phyloP scores from a whole-genome alignment of 2,888 invertebrate genomes.

The Mesodorylaimus sp. region DNA sequence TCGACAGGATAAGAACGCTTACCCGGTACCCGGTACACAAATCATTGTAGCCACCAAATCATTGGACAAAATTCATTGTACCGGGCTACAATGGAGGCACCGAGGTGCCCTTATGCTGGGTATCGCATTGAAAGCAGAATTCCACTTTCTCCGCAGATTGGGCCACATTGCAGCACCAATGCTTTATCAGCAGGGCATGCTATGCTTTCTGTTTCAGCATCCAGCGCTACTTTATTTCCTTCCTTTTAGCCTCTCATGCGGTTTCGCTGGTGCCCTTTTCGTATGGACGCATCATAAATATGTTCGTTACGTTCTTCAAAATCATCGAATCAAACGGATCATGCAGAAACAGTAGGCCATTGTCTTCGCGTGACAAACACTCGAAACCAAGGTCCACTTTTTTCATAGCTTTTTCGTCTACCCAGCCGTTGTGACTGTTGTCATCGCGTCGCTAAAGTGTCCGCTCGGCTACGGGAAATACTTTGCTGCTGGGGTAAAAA shows the following conservation, averaged over 20 bases:
- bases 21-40: too few relatives aligned
- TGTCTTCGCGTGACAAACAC: not conserved
- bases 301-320: not conserved
- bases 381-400: not conserved
- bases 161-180: too few relatives aligned
- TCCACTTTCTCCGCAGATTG: too few relatives aligned
- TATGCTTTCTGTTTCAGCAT: not conserved
- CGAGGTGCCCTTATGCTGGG: too few relatives aligned
- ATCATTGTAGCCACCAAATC: too few relatives aligned
- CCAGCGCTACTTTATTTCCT: not conserved
- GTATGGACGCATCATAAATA: constrained; percentile 64
- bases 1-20: too few relatives aligned
- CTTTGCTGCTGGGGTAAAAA: constrained; percentile 36
- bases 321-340: not conserved
- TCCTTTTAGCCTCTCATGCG: constrained; percentile 52
- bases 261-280: constrained; percentile 72
- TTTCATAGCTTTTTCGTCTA: constrained; percentile 70
- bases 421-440: constrained; percentile 67
- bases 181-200: too few relatives aligned
- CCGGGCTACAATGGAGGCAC: too few relatives aligned
- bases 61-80: too few relatives aligned
- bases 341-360: not conserved
- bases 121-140: too few relatives aligned
- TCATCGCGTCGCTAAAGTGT: constrained; percentile 68
- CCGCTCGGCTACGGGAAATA: constrained; percentile 81